Evolutionary conservation across 2,888 invertebrate genomes (phyloP).

Genomic region (Macrophya annulata): DNA sequence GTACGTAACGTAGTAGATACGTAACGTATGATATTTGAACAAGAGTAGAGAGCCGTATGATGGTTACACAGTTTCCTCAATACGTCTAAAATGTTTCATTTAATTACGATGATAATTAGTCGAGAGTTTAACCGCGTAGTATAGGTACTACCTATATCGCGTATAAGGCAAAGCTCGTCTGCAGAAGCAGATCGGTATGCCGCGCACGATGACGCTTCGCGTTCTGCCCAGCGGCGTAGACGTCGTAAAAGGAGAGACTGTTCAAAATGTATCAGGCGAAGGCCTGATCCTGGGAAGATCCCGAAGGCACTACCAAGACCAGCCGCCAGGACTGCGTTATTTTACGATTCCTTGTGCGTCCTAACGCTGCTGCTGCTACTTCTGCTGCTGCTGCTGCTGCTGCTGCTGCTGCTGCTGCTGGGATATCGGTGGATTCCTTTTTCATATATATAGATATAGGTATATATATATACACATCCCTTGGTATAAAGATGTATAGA

Average conservation of each 20-base stretch:
- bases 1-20: too few species aligned
- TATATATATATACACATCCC: not conserved
- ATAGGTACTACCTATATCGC: not conserved
- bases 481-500: not conserved
- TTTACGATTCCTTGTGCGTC: conserved; percentile 52
- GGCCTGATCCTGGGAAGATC: conserved; percentile 50
- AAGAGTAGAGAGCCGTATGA: not conserved
- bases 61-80: conserved; percentile 22
- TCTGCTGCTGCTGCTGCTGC: not conserved
- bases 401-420: not conserved
- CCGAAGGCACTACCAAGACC: conserved; percentile 48
- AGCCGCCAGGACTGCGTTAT: conserved; percentile 37
- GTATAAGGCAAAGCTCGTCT: conserved; percentile 34
- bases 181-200: conserved; percentile 41
- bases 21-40: not conserved
- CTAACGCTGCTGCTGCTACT: not conserved
- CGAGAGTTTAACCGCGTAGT: conserved; percentile 11
- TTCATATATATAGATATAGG: too few species aligned
- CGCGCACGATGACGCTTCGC: conserved; percentile 49
- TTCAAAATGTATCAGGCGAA: conserved; percentile 55
- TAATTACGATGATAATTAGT: conserved; percentile 41
- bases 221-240: conserved; percentile 51
- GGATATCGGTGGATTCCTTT: conserved; percentile 40
- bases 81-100: conserved; percentile 9
- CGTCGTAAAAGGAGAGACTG: conserved; percentile 50